phyloP scores from a whole-genome alignment of 1,140 invertebrate genomes.

The Campoletis sonorensis region DNA sequence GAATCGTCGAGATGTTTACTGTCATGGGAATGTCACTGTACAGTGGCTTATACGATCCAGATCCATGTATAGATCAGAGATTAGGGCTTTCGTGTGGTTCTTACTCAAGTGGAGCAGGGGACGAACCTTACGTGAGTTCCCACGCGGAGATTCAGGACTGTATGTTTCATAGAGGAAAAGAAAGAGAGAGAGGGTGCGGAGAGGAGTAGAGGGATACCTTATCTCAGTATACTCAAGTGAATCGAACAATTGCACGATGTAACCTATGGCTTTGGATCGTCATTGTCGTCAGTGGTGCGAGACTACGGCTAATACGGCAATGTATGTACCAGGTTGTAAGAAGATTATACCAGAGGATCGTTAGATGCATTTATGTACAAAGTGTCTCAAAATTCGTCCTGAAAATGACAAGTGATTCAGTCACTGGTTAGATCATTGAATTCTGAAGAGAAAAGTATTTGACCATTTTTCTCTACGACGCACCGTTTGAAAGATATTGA shows the following conservation, averaged over 20 bases:
- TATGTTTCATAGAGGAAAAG: neutral
- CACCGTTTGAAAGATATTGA: too few species aligned
- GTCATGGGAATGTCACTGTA: conserved; percentile 5
- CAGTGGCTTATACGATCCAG: neutral
- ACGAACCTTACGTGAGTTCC: conserved; percentile 31
- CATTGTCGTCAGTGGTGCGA: conserved; percentile 14
- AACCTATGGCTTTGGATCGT: conserved; percentile 29
- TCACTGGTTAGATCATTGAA: too few species aligned
- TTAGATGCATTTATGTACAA: neutral
- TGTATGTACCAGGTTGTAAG: neutral
- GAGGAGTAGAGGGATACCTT: neutral
- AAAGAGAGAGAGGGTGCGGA: neutral
- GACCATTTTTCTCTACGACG: too few species aligned
- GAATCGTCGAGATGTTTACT: conserved; percentile 26
- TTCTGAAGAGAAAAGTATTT: too few species aligned
- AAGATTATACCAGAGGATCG: conserved; percentile 5
- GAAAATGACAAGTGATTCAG: too few species aligned
- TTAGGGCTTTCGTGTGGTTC: conserved; percentile 26
- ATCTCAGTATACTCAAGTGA: conserved; percentile 32
- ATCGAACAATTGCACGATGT: conserved; percentile 44
- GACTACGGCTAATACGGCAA: conserved; percentile 30
- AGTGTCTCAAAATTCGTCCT: too few species aligned
- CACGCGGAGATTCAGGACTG: conserved; percentile 3
- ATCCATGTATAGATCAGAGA: conserved; percentile 31
- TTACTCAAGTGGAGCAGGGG: conserved; percentile 32